Evolutionary conservation across 1,140 invertebrate genomes (phyloP).

Genomic region (Hirudo medicinalis): DNA sequence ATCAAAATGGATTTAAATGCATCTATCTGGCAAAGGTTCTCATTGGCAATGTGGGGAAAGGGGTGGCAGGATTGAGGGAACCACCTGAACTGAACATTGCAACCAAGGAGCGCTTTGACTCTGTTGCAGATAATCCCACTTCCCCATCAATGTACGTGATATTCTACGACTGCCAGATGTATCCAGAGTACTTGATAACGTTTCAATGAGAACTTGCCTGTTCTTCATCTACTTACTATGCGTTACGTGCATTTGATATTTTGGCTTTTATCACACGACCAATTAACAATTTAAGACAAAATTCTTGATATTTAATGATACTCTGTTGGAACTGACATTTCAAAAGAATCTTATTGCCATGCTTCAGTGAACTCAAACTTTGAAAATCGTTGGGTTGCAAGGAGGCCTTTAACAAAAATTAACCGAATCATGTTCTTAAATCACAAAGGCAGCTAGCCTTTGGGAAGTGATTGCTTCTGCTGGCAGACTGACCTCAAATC

Average conservation of each 20-base stretch:
- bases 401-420: too few relatives aligned
- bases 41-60: slow-evolving; percentile 12
- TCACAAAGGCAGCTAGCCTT: too few relatives aligned
- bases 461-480: too few relatives aligned
- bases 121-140: slow-evolving; percentile 9
- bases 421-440: too few relatives aligned
- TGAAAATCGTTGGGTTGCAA: too few relatives aligned
- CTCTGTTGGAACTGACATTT: too few relatives aligned
- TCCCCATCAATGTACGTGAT: slow-evolving; percentile 17
- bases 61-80: slow-evolving; percentile 1
- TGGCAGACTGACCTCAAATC: too few relatives aligned
- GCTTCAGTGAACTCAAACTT: too few relatives aligned
- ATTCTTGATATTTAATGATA: too few relatives aligned
- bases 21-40: slow-evolving; percentile 19
- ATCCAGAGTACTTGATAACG: slow-evolving; percentile 22
- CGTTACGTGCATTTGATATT: neutral
- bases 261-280: too few relatives aligned
- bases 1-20: neutral
- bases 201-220: slow-evolving; percentile 2
- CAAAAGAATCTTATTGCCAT: too few relatives aligned
- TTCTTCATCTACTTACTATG: neutral
- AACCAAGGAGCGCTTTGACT: neutral
- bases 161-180: slow-evolving; percentile 19
- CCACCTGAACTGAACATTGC: slow-evolving; percentile 7
- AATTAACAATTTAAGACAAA: too few relatives aligned